Evolutionary conservation across 2,113 vertebrate genomes (phyloP).

Genomic region (Salvelinus namaycush): DNA sequence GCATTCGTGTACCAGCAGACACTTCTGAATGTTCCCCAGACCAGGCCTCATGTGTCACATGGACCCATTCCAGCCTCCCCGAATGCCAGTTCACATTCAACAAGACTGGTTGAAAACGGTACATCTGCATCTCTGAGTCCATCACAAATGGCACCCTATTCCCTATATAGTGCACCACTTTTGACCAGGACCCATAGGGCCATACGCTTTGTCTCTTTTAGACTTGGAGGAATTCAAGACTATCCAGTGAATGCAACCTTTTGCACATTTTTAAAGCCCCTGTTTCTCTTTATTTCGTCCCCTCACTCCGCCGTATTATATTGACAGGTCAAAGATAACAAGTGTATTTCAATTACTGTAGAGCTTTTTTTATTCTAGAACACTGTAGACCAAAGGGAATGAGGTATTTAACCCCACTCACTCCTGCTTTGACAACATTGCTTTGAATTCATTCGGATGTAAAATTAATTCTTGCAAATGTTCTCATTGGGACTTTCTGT

Average conservation of each 20-base stretch:
- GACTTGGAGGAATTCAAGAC: neutral
- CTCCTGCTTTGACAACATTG: conserved; percentile 72
- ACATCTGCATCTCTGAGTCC: conserved; percentile 14
- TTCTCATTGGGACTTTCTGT: conserved; percentile 70
- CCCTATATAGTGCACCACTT: too few relatives aligned
- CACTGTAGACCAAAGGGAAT: conserved; percentile 70
- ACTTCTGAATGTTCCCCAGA: conserved; percentile 67
- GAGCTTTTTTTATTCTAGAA: conserved; percentile 32
- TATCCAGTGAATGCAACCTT: conserved; percentile 8
- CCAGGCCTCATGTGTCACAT: conserved; percentile 72
- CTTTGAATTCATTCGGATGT: conserved; percentile 75
- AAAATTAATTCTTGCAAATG: conserved; percentile 75
- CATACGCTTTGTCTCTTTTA: too few relatives aligned
- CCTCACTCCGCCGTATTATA: conserved; percentile 49
- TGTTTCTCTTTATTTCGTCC: conserved; percentile 29
- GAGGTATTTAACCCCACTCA: conserved; percentile 70
- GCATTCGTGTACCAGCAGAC: conserved; percentile 68
- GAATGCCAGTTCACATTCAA: conserved; percentile 50
- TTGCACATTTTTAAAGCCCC: conserved; percentile 24
- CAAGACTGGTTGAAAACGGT: conserved; percentile 52
- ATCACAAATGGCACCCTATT: neutral
- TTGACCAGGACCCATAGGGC: too few relatives aligned
- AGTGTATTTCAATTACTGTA: conserved; percentile 58
- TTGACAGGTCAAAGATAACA: conserved; percentile 69
- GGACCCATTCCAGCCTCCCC: conserved; percentile 60